Evolutionary conservation across 2,113 vertebrate species (phyloP).

Genomic region (Tychaedon coryphoeus): DNA sequence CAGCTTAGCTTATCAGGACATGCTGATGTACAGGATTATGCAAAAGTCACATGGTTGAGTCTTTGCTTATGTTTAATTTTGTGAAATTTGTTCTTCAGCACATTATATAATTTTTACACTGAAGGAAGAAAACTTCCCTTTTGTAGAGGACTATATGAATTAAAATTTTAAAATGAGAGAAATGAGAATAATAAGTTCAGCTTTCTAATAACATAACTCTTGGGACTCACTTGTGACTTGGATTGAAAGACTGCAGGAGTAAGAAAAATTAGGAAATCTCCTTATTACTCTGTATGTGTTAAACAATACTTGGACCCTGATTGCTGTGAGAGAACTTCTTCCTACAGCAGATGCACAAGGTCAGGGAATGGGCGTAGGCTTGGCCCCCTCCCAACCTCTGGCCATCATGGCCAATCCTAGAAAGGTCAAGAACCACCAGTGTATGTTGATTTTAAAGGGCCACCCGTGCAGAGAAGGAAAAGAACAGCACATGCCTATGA

Average conservation of each 20-base stretch:
- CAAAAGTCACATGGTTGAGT: neutral
- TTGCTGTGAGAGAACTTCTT: neutral
- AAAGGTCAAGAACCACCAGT: neutral
- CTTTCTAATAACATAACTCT: neutral
- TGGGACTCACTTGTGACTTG: neutral
- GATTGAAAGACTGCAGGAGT: neutral
- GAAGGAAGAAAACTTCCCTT: neutral
- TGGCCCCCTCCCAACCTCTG: neutral
- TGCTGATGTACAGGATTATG: slow-evolving; percentile 7
- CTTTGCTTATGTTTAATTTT: neutral
- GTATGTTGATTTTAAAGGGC: neutral
- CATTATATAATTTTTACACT: neutral
- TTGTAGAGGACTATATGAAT: neutral
- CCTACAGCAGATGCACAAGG: neutral
- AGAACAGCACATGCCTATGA: neutral
- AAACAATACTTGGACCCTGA: neutral
- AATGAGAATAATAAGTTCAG: neutral
- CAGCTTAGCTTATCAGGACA: slow-evolving; percentile 8
- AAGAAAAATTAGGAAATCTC: neutral
- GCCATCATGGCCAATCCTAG: neutral
- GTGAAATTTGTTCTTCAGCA: neutral
- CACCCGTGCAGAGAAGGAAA: neutral
- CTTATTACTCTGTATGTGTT: neutral
- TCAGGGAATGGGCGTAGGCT: neutral
- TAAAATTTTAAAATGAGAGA: neutral